phyloP scores from a whole-genome alignment of 1,140 invertebrate genomes.

The Zaprionus kolodkinae region DNA sequence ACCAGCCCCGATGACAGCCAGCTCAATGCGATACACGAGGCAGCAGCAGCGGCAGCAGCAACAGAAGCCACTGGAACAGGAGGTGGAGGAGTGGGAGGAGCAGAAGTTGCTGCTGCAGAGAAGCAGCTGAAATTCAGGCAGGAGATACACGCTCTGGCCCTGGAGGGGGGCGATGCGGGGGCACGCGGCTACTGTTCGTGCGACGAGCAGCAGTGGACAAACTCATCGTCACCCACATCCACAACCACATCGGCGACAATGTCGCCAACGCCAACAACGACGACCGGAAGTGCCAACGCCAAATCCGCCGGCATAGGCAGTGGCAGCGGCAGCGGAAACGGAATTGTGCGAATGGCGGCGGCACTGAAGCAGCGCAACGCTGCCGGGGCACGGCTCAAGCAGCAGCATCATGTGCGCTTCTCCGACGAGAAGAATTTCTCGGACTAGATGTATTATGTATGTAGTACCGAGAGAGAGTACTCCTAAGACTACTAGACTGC shows the following conservation, averaged over 20 bases:
- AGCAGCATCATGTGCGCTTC: conserved; percentile 82
- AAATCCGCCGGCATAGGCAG: conserved; percentile 17
- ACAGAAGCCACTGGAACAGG: background rate
- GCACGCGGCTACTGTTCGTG: conserved; percentile 80
- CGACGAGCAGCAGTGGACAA: conserved; percentile 80
- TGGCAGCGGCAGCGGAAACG: conserved; percentile 50
- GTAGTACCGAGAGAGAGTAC: conserved; percentile 12
- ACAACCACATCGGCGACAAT: conserved; percentile 12
- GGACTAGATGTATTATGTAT: conserved; percentile 51
- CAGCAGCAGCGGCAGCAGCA: conserved; percentile 2
- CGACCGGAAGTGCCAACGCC: conserved; percentile 45
- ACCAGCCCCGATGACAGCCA: conserved; percentile 57
- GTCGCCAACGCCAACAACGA: conserved; percentile 49
- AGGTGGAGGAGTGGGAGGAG: conserved; percentile 15
- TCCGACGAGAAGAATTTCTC: conserved; percentile 83
- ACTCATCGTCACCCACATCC: conserved; percentile 58
- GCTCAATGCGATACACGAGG: conserved; percentile 60
- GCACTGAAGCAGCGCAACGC: conserved; percentile 37
- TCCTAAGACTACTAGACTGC: conserved; percentile 75
- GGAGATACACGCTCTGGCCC: conserved; percentile 70
- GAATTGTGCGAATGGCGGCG: conserved; percentile 61
- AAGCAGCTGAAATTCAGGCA: conserved; percentile 68
- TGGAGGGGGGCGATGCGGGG: conserved; percentile 78
- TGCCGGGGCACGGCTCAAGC: conserved; percentile 62
- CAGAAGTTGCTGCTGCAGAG: conserved; percentile 49